Base-by-base conservation (phyloP, 2,113 vertebrate genomes). In the Zosterops borbonicus region DNA sequence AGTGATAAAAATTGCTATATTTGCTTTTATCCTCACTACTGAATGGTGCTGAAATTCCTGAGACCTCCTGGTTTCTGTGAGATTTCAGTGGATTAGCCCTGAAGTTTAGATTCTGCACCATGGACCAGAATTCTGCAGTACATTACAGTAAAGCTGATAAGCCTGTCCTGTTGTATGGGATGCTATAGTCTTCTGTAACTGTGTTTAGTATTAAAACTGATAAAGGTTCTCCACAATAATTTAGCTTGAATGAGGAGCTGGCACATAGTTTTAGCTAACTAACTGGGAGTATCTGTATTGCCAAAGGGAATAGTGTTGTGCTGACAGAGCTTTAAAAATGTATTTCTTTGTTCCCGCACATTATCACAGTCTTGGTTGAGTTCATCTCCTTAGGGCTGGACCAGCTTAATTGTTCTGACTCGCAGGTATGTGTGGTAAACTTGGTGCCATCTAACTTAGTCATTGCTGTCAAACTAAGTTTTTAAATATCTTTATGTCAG, bases 101-200 rank as follows among this genome's bases (percentile, higher is more conserved):
- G 42, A 79, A 80, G n/a, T 80, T 92, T 31, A 29, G 22, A 12
- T 67, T 60, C 41, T 87, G 78, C n/a, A 80, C 27, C 28, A 63
- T 15, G 58, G 63, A 33, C 14, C 27, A 63, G 74, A 83, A 76
- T 59, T 73, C 21, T 76, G 2, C 8, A 15, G 16, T 76, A 27
- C 12, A 4, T 67, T 53, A 59, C 29, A 71, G 20, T 47, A 46
- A 49, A 71, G 42, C 53, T 58, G 58, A n/a, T 75, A 56, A 65
- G 15, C 29, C 11, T 76, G 15, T 76, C 11, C 2, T 44, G 21
- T 53, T 0, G 0, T 39, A 2, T 47, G 42, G 10, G 25, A 5
- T 47, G 17, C 39, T 87, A 1, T 35, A 35, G 12, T 53, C 11
- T 59, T 14, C 1, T 67, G 9, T 62, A 58, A 62, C 28, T 63